Conservation (phyloP, 2,888 invertebrate species). For the Drosophila meridiana region DNA sequence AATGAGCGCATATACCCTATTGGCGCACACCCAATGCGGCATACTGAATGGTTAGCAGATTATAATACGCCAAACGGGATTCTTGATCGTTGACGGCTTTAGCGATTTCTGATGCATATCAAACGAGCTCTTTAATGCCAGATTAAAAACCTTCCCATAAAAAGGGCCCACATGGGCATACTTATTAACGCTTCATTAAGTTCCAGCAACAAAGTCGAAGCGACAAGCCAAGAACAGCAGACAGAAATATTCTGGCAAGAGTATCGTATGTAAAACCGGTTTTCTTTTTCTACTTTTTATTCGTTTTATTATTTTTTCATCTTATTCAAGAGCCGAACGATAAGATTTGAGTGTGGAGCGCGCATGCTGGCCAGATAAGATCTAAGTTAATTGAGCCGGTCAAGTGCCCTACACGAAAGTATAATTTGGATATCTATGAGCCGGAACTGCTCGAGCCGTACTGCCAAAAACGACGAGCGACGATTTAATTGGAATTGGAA, state of each 20-base stretch:
- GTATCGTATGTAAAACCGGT: constrained; percentile 66
- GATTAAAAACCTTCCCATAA: constrained; percentile 54
- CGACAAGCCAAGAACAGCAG: constrained; percentile 53
- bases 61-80: constrained; percentile 29
- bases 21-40: background rate
- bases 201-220: constrained; percentile 48
- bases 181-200: constrained; percentile 79
- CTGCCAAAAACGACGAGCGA: background rate
- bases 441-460: constrained; percentile 54
- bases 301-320: constrained; percentile 16
- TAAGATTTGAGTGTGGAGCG: constrained; percentile 40
- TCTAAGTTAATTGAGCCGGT: constrained; percentile 74
- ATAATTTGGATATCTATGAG: constrained; percentile 31
- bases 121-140: constrained; percentile 44
- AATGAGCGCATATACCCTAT: constrained; percentile 42
- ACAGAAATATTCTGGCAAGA: constrained; percentile 14
- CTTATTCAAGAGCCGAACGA: constrained; percentile 21
- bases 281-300: constrained; percentile 24
- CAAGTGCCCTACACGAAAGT: constrained; percentile 66
- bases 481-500: constrained; percentile 49
- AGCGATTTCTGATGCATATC: constrained; percentile 60
- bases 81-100: constrained; percentile 17
- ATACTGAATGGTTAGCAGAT: background rate
- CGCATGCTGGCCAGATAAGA: constrained; percentile 55
- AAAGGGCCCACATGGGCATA: constrained; percentile 48